phyloP scores from a whole-genome alignment of 1,140 invertebrate genomes.

The Uloborus diversus region DNA sequence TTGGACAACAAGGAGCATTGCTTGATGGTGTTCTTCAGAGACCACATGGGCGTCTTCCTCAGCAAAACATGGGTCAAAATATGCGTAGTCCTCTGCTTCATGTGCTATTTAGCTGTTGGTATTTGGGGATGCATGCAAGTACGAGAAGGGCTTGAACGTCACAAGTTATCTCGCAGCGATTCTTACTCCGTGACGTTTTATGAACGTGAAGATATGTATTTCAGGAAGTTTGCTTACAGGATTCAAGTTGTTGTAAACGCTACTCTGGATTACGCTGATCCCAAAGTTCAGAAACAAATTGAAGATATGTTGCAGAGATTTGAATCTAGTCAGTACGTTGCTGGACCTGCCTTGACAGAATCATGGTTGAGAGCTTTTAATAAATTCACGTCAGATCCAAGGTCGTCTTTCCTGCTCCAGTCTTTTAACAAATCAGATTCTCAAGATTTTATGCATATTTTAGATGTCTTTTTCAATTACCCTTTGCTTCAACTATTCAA shows the following conservation, averaged over 20 bases:
- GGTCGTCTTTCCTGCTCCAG: slow-evolving; percentile 71
- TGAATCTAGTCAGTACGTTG: slow-evolving; percentile 83
- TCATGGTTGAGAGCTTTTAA: slow-evolving; percentile 90
- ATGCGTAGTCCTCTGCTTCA: slow-evolving; percentile 81
- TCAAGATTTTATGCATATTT: slow-evolving; percentile 77
- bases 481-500: slow-evolving; percentile 72
- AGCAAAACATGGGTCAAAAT: slow-evolving; percentile 80
- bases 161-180: slow-evolving; percentile 85
- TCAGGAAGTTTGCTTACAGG: slow-evolving; percentile 88
- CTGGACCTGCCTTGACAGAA: slow-evolving; percentile 80
- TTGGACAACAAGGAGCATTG: slow-evolving; percentile 87
- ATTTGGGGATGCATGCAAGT: slow-evolving; percentile 88
- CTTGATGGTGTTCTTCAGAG: slow-evolving; percentile 88
- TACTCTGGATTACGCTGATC: slow-evolving; percentile 85
- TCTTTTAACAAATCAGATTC: slow-evolving; percentile 79
- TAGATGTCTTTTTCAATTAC: slow-evolving; percentile 71
- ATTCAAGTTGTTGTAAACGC: slow-evolving; percentile 89
- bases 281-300: slow-evolving; percentile 77
- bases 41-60: slow-evolving; percentile 79
- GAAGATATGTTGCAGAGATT: slow-evolving; percentile 81
- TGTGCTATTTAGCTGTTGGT: slow-evolving; percentile 82
- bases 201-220: slow-evolving; percentile 87
- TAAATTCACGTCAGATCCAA: slow-evolving; percentile 77
- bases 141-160: slow-evolving; percentile 86
- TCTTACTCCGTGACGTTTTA: slow-evolving; percentile 92